Percentiles rank a stretch among this genome's conserved stretches.
phyloP scores from a whole-genome alignment of 2,888 invertebrate genomes.

The Pristionchus entomophagus region DNA sequence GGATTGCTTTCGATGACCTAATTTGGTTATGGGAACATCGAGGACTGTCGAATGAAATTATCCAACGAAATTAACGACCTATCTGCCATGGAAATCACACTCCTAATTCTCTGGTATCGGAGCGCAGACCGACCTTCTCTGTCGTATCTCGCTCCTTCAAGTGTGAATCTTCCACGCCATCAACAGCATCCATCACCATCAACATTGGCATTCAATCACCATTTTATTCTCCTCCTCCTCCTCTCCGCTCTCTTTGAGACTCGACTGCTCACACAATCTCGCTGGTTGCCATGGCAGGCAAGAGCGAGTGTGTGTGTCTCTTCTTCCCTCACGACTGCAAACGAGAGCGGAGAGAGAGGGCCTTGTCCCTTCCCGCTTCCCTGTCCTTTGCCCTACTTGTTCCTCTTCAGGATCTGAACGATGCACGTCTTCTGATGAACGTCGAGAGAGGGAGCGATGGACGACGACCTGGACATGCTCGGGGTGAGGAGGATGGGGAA shows the following conservation, averaged over 20 bases:
- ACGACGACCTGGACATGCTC: constrained; percentile 43
- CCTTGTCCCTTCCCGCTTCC: neutral
- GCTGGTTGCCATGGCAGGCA: constrained; percentile 37
- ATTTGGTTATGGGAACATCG: too few relatives aligned
- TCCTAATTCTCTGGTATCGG: too few relatives aligned
- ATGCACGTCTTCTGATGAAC: neutral
- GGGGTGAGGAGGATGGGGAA: constrained; percentile 28
- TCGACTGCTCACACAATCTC: too few relatives aligned
- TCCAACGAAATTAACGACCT: too few relatives aligned
- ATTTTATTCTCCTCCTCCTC: neutral
- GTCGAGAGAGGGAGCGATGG: constrained; percentile 12
- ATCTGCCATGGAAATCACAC: too few relatives aligned
- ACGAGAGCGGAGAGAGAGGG: neutral
- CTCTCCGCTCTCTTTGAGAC: neutral
- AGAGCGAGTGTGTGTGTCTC: neutral
- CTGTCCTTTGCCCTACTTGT: neutral
- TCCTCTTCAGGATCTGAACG: neutral
- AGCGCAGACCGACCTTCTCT: too few relatives aligned
- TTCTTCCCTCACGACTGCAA: neutral
- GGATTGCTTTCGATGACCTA: neutral
- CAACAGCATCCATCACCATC: too few relatives aligned
- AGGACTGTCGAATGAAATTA: too few relatives aligned
- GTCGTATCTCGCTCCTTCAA: neutral
- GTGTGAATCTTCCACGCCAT: neutral
- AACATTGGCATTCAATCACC: too few relatives aligned